A percentile compares a stretch with the other conserved stretches of the same genome.
Evolutionary conservation across 1,140 invertebrate species (phyloP).

Genomic region (Hesperophylax magnus): DNA sequence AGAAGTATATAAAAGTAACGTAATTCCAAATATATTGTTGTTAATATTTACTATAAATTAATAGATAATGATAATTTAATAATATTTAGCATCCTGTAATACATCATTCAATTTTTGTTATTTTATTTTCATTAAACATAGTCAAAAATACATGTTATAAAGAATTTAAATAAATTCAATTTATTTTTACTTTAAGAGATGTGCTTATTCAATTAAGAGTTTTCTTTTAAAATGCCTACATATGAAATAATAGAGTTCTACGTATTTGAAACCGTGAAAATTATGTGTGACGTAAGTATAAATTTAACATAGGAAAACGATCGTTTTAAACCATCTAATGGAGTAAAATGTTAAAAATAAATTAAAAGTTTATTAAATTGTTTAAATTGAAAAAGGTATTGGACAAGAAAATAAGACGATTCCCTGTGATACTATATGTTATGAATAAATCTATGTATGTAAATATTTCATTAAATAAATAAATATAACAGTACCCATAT

Average conservation of each 20-base stretch:
- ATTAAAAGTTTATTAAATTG: not conserved
- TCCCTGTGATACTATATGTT: conserved; percentile 38
- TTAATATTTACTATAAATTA: not conserved
- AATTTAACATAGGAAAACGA: not conserved
- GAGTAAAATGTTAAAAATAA: conserved; percentile 27
- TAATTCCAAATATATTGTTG: conserved; percentile 21
- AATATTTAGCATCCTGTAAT: not conserved
- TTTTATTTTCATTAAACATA: not conserved
- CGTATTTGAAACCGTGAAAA: not conserved
- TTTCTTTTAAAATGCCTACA: not conserved
- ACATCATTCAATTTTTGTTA: not conserved
- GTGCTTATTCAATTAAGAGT: conserved; percentile 20
- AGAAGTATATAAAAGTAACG: not conserved
- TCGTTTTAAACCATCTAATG: conserved; percentile 13
- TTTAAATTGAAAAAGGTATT: conserved; percentile 2
- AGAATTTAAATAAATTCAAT: not conserved
- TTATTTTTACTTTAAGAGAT: conserved; percentile 3
- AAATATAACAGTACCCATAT: not conserved
- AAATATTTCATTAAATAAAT: conserved; percentile 41
- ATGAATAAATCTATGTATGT: conserved; percentile 39
- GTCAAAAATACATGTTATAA: not conserved
- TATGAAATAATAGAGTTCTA: not conserved
- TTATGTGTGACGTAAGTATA: not conserved
- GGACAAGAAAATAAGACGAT: conserved; percentile 30
- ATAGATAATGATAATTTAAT: not conserved